phyloP scores from a whole-genome alignment of 2,888 invertebrate genomes.

The Lepas anatifera region DNA sequence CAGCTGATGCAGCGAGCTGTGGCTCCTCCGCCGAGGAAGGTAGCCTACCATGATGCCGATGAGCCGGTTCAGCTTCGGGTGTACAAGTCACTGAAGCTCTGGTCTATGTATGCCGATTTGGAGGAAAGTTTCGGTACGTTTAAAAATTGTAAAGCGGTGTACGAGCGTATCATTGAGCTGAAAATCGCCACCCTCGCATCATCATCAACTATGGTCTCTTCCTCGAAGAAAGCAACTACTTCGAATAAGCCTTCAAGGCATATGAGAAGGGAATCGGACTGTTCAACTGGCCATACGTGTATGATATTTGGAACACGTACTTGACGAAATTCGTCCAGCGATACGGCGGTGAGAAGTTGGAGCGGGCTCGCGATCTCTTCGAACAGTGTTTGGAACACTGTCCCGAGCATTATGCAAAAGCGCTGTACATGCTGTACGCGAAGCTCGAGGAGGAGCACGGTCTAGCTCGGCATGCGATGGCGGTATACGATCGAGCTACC shows the following conservation, averaged over 20 bases:
- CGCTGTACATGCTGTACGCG: constrained; percentile 87
- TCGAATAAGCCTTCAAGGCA: constrained; percentile 86
- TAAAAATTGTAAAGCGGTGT: constrained; percentile 91
- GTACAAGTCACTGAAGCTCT: constrained; percentile 91
- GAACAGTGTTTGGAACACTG: constrained; percentile 96
- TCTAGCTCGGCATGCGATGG: constrained; percentile 93
- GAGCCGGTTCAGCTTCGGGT: constrained; percentile 91
- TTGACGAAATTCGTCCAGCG: constrained; percentile 89
- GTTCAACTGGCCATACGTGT: constrained; percentile 99
- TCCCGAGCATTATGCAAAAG: constrained; percentile 90
- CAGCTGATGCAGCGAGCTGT: constrained; percentile 90
- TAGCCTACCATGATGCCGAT: constrained; percentile 78
- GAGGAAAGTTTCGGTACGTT: constrained; percentile 99
- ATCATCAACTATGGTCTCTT: constrained; percentile 97
- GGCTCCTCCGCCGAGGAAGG: constrained; percentile 76
- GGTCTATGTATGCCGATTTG: constrained; percentile 98
- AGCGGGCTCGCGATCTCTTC: constrained; percentile 92
- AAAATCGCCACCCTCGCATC: constrained; percentile 98
- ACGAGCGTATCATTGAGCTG: constrained; percentile 93
- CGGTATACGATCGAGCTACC: constrained; percentile 94
- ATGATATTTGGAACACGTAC: constrained; percentile 98
- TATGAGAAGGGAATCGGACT: constrained; percentile 97
- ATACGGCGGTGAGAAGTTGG: constrained; percentile 90
- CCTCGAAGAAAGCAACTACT: constrained; percentile 95
- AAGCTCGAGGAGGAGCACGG: constrained; percentile 98